phyloP scores from a whole-genome alignment of 64 coral and sea anemone species.

The Anthopleura sola region DNA sequence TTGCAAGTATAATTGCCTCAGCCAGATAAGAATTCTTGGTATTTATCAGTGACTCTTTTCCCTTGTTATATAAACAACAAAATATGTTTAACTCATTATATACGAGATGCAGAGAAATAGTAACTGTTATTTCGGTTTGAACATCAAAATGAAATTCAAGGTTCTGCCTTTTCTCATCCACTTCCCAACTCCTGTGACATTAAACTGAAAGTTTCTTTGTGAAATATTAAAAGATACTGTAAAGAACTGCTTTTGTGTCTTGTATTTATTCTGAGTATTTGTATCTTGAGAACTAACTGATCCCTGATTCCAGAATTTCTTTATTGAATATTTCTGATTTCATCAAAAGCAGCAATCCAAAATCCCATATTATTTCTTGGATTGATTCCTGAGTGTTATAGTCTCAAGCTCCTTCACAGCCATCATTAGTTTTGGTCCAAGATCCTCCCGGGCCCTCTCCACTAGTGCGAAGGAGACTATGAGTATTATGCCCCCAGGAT shows the following conservation, averaged over 20 bases:
- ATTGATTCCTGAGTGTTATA: too few relatives aligned
- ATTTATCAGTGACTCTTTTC: background rate
- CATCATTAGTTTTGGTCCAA: too few relatives aligned
- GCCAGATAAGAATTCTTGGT: constrained; percentile 45
- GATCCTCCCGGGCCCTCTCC: too few relatives aligned
- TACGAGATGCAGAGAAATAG: background rate
- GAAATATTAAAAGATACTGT: background rate
- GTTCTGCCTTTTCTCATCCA: background rate
- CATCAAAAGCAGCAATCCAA: too few relatives aligned
- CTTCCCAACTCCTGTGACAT: background rate
- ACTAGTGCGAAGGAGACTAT: too few relatives aligned
- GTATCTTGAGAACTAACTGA: too few relatives aligned
- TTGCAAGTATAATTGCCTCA: constrained; percentile 71
- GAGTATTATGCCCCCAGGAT: too few relatives aligned
- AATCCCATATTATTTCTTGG: too few relatives aligned
- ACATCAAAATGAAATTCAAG: background rate
- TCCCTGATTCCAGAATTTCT: too few relatives aligned
- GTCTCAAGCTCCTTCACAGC: too few relatives aligned
- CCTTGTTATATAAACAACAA: background rate
- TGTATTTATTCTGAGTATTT: background rate
- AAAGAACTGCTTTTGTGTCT: background rate
- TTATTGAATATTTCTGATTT: too few relatives aligned
- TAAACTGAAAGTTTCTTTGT: background rate
- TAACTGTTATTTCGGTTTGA: background rate
- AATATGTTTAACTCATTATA: background rate